Percentiles rank a stretch among this genome's conserved stretches.
phyloP scores from a whole-genome alignment of 2,797 vertebrate species.

The Apodemus agrarius region DNA sequence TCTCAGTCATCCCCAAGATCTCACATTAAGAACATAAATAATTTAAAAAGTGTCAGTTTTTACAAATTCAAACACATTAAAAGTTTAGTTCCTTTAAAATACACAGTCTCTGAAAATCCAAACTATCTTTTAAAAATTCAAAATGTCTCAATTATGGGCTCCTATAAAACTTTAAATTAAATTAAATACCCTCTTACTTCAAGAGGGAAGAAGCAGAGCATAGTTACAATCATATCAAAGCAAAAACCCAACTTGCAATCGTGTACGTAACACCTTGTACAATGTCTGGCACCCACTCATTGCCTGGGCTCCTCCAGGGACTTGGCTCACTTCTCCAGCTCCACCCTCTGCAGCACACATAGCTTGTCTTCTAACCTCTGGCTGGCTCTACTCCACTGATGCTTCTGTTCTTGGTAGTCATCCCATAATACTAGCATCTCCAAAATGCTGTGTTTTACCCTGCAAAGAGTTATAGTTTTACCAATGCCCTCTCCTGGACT shows the following conservation, averaged over 20 bases:
- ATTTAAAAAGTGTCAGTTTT: background rate
- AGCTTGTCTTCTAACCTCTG: background rate
- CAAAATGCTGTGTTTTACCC: background rate
- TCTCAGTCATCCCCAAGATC: background rate
- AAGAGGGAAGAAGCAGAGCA: background rate
- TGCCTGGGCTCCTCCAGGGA: too few species aligned
- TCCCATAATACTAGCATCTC: background rate
- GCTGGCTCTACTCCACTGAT: background rate
- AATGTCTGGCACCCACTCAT: background rate
- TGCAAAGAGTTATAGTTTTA: background rate
- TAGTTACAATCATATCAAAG: background rate
- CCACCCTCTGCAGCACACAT: background rate
- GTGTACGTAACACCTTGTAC: background rate
- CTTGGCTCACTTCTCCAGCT: background rate
- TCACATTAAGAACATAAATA: background rate
- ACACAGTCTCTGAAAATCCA: background rate
- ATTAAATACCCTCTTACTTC: background rate
- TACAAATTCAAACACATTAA: background rate
- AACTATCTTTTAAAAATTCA: background rate
- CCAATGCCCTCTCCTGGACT: background rate
- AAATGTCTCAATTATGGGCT: background rate
- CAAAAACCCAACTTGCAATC: background rate
- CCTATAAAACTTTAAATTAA: background rate
- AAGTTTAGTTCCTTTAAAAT: background rate
- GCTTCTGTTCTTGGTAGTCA: background rate